A percentile compares a stretch with the other conserved stretches of the same genome.
Conservation (phyloP, 2,113 vertebrate species). For the Mus musculus region GRCm39 chr7:130781001-130781500, state of each 20-base stretch:
- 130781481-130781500: neutral
- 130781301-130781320: neutral
- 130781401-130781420: neutral
- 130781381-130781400: neutral
- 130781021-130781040: too few relatives aligned
- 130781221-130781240: neutral
- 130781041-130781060: neutral
- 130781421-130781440: neutral
- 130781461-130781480: neutral
- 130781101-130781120: neutral
- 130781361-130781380: neutral
- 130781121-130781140: neutral
- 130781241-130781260: neutral
- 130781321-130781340: neutral
- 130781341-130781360: neutral
- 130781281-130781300: neutral
- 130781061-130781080: neutral
- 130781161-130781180: neutral
- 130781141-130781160: neutral
- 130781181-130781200: neutral
- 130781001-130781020: neutral
- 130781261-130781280: neutral
- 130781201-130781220: neutral
- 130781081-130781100: neutral
- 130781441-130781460: neutral